Evolutionary conservation across 2,888 invertebrate species (phyloP).

Genomic region (Imbricaverruca yamaguchii): DNA sequence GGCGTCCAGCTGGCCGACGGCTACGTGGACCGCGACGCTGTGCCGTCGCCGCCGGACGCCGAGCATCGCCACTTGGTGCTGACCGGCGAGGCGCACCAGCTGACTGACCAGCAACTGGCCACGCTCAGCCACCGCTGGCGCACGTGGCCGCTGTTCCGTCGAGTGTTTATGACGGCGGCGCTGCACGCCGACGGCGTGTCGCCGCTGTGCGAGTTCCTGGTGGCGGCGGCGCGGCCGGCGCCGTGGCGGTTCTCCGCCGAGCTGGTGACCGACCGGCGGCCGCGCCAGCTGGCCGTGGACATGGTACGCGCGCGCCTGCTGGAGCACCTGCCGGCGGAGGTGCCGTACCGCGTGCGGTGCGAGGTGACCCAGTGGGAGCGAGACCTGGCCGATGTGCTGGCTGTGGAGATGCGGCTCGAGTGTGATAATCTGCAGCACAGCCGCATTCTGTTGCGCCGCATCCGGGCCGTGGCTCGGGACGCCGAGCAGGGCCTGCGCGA

Average conservation of each 20-base stretch:
- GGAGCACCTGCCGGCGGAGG: slow-evolving; percentile 7
- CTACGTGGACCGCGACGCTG: not conserved
- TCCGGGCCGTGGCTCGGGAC: not conserved
- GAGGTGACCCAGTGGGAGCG: not conserved
- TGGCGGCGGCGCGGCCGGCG: not conserved
- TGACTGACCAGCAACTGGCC: not conserved
- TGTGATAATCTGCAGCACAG: not conserved
- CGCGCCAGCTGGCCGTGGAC: slow-evolving; percentile 9
- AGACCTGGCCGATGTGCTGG: not conserved
- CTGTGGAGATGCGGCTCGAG: not conserved
- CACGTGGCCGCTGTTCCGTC: slow-evolving; percentile 16
- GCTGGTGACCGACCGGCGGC: not conserved
- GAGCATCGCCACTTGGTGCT: slow-evolving; percentile 11
- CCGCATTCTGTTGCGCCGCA: not conserved
- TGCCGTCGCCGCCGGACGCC: not conserved
- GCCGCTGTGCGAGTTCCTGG: not conserved
- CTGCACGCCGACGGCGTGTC: slow-evolving; percentile 8
- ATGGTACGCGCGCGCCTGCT: not conserved
- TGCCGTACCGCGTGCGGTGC: not conserved
- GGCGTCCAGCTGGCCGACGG: slow-evolving; percentile 4
- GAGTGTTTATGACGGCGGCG: slow-evolving; percentile 7
- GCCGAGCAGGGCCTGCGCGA: slow-evolving; percentile 1
- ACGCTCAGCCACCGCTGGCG: slow-evolving; percentile 4
- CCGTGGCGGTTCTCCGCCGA: not conserved
- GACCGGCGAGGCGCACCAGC: not conserved